These are phyloP conservation scores for Rhopalosiphum maidis DNA, from an alignment of 1,140 invertebrate genomes.

Conservation along the genomic window DNA sequence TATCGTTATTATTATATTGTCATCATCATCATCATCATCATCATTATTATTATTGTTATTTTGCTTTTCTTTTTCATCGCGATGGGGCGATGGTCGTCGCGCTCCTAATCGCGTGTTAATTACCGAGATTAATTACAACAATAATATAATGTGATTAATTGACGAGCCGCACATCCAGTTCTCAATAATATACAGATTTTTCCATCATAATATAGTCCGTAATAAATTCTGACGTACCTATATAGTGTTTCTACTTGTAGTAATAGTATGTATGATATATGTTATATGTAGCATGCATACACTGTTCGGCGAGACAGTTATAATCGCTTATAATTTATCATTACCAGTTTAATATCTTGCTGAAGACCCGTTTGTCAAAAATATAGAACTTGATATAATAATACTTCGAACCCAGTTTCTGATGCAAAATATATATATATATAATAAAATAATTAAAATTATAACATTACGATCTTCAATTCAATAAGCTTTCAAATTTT, in stretches of 20 bases:
- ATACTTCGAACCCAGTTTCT: background rate
- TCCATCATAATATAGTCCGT: background rate
- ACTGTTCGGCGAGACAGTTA: background rate
- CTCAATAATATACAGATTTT: background rate
- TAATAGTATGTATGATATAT: background rate
- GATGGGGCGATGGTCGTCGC: background rate
- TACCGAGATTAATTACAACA: background rate
- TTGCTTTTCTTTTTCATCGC: background rate
- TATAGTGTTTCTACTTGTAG: background rate
- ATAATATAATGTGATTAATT: background rate
- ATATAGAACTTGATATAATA: background rate
- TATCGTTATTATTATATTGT: background rate
- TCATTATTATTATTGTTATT: background rate
- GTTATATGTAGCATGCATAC: background rate
- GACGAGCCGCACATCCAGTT: background rate
- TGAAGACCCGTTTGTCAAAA: background rate
- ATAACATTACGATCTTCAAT: background rate
- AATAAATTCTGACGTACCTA: background rate
- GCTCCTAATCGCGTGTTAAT: constrained; percentile 6
- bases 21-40: background rate
- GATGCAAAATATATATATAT: background rate
- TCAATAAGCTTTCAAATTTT: background rate
- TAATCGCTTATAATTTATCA: background rate
- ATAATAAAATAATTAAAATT: too few relatives aligned
- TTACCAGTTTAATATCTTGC: background rate